Base-by-base conservation (phyloP, 2,888 invertebrate species). In the Sarcophaga rosellei region DNA sequence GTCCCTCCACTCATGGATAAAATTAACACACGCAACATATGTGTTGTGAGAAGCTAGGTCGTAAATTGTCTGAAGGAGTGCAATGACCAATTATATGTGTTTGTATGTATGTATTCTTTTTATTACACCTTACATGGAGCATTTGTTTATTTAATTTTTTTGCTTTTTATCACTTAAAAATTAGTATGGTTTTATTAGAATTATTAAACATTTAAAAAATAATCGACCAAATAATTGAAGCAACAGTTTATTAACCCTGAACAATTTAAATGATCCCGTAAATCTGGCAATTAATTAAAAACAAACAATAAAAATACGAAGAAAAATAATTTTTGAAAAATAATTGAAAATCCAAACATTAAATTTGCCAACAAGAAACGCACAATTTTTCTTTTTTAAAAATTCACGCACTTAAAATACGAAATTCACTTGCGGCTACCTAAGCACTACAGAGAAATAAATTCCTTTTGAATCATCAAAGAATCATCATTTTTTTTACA, bases 401-500 rank as follows among this genome's bases (percentile, higher is more conserved):
- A n/a, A 61, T 17, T 53, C 53, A 17, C 53, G 53, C 53, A 53
- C 53, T 17, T 53, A 53, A 53, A 53, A 15, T 4, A 17, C 17
- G 17, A 25, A 4, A 17, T 74, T 68, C 44, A 47, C 35, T 35
- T 35, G 6, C 35, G 35, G 6, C 6, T 35, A 35, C 35, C 35
- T 35, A 6, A 6, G 35, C 35, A 17, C 68, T 25, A 25, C 53
- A 4, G 17, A 53, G 15, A n/a, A n/a, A 25, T 21, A 74, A 81
- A 65, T 44, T 81, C 21, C 35, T 78, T 35, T 81, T 86, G 78
- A 86, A 78, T 86, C 86, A 86, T 84, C 81, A 86, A 78, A 83
- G 78, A 75, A 81, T 84, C 61, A 81, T 86, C 17, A 53, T 53
- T 53, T 53, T 47, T 47, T 84, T 86, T 78, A 78, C 81, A 75